Conservation (phyloP, 2,797 vertebrate species). For the Gymnodraco acuticeps region DNA sequence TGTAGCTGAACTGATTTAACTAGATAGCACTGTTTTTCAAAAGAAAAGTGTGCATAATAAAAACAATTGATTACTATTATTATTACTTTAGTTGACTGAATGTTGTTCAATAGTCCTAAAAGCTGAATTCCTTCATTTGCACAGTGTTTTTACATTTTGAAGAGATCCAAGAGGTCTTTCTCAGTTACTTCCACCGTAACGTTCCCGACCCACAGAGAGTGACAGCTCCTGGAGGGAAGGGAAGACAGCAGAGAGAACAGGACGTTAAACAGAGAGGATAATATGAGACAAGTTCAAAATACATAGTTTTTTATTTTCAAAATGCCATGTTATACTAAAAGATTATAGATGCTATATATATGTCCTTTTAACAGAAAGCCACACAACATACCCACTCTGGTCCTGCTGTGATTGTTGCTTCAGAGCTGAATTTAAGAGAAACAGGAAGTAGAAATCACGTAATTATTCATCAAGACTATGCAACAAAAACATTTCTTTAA, state of each 20-base stretch:
- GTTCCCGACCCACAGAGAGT: conserved; percentile 85
- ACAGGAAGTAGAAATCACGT: conserved; percentile 2
- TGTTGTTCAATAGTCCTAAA: no score
- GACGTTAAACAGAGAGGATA: background rate
- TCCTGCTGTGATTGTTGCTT: conserved; percentile 32
- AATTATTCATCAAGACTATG: background rate
- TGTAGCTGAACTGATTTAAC: no score
- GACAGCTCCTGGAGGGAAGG: conserved; percentile 63
- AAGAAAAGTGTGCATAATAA: no score
- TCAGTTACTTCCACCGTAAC: conserved; percentile 82
- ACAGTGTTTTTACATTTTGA: conserved; percentile 75
- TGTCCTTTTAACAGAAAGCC: no score
- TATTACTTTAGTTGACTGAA: no score
- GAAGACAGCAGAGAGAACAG: background rate
- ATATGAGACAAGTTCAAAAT: background rate
- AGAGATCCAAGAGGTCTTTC: conserved; percentile 79
- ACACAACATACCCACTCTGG: conserved; percentile 48
- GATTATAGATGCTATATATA: background rate
- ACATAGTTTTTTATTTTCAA: background rate
- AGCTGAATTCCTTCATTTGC: no score
- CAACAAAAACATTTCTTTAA: no score
- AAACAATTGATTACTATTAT: no score
- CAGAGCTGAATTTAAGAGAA: conserved; percentile 25
- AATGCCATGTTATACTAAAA: background rate
- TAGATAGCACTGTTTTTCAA: no score